Evolutionary conservation across 2,888 invertebrate species (phyloP).

Genomic region (Thera obeliscata): DNA sequence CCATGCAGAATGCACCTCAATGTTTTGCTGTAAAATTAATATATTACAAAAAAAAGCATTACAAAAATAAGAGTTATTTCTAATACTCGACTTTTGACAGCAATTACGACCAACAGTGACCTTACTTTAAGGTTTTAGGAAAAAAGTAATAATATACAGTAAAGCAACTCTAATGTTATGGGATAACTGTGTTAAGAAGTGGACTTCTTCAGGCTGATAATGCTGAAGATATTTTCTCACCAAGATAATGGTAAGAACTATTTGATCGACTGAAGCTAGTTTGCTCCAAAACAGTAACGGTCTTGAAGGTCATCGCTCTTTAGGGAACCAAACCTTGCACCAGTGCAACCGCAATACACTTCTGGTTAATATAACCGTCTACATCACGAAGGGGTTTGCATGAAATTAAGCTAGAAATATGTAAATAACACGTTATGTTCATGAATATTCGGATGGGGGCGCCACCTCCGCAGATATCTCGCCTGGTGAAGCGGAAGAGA

Average conservation of each 20-base stretch:
- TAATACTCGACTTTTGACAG: too few species aligned
- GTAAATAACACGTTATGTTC: constrained; percentile 52
- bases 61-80: too few species aligned
- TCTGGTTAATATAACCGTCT: constrained; percentile 27
- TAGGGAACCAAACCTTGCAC: constrained; percentile 3
- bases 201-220: background rate
- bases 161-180: too few species aligned
- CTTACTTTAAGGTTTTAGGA: too few species aligned
- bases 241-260: background rate
- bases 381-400: constrained; percentile 27
- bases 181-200: background rate
- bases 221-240: background rate
- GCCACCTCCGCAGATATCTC: constrained; percentile 68
- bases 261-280: background rate
- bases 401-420: constrained; percentile 49
- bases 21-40: background rate
- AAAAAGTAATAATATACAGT: too few species aligned
- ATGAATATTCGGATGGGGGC: constrained; percentile 65
- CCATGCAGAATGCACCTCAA: background rate
- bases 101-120: too few species aligned
- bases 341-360: constrained; percentile 25
- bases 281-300: background rate
- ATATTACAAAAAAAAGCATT: background rate
- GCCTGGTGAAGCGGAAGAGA: constrained; percentile 79
- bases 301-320: background rate